Evolutionary conservation across 2,888 invertebrate species (phyloP), one percentile per base, ranked within the genome.

Genomic region (Tetragnatha montana): DNA sequence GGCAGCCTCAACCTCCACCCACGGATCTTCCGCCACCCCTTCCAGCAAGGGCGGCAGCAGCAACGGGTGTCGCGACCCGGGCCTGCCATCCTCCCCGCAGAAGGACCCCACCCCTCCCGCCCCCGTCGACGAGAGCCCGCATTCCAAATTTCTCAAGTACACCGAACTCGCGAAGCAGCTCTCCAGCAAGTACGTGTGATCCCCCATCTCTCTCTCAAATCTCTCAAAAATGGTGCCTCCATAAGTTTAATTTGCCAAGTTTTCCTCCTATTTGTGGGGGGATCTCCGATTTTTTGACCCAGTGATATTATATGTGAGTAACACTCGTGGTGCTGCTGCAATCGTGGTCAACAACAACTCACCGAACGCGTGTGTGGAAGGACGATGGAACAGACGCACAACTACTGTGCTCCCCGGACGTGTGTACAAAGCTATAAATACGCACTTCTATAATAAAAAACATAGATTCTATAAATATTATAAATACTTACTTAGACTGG

Each of bases 91-190:
- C 4, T 85, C 88, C 8, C 87, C 91, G 1, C 87, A 90, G 21
- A 88, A 87, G 70, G 88, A 91, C 71, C 83, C 79, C n/a, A 80
- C 90, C 92, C 92, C 87, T 91, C 92, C 92, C 91, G 81, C 90
- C 68, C 84, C 91, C 60, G 96, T 96, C 93, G 97, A 97, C 93
- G 98, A 98, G 94, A 97, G 97, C 93, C 97, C 98, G 81, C 98
- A 98, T 94, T 98, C 98, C 92, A 99, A 98, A 95, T 98, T 98
- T 95, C 96, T 98, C 92, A 98, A 98, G 95, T 99, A 99, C 95
- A 98, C 98, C 93, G 98, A 99, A 95, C 96, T 99, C 94, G 99
- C 99, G 93, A 98, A 98, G 94, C 98, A 99, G 95, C 95, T 99
- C 94, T 98, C 98, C 94, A 98, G 98, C 95, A 98, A 98, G 95